Evolutionary conservation across 2,888 invertebrate genomes (phyloP).

Genomic region (Malthinus seriepunctatus): DNA sequence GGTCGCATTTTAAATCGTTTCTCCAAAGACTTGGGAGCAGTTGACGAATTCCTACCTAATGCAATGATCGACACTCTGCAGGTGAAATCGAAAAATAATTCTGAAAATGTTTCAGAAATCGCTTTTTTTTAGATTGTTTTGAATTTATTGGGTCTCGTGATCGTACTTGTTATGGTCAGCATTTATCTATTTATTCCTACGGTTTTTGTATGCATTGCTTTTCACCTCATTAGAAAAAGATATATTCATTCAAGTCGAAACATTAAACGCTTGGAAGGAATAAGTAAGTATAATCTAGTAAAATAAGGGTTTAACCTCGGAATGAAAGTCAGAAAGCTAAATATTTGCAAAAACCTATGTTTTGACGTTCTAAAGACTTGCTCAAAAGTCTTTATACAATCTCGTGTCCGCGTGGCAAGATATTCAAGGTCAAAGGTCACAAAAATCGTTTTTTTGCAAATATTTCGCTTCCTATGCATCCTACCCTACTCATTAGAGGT

Average conservation of each 20-base stretch:
- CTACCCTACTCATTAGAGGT: too few species aligned
- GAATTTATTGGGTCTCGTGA: slow-evolving; percentile 75
- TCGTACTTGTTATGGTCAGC: slow-evolving; percentile 73
- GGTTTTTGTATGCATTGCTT: slow-evolving; percentile 64
- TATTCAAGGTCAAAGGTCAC: too few species aligned
- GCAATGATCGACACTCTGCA: slow-evolving; percentile 56
- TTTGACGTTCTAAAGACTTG: too few species aligned
- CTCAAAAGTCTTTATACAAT: too few species aligned
- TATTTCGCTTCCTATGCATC: too few species aligned
- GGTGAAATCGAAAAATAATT: slow-evolving; percentile 34
- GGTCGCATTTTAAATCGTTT: slow-evolving; percentile 70
- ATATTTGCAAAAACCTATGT: too few species aligned
- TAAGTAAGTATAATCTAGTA: slow-evolving; percentile 68
- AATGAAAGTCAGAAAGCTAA: too few species aligned
- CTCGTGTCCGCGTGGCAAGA: too few species aligned
- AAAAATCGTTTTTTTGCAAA: too few species aligned
- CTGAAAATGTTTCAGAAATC: background rate
- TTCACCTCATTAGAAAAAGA: slow-evolving; percentile 65
- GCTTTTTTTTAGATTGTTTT: slow-evolving; percentile 59
- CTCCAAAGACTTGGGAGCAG: slow-evolving; percentile 68
- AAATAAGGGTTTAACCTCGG: too few species aligned
- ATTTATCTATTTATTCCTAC: slow-evolving; percentile 70
- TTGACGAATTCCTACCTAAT: slow-evolving; percentile 59
- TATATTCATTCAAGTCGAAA: slow-evolving; percentile 76
- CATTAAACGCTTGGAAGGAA: slow-evolving; percentile 73